Evolutionary conservation across 1,140 invertebrate species (phyloP), one percentile per base, ranked within the genome.

Genomic region (Cydia fagiglandana): DNA sequence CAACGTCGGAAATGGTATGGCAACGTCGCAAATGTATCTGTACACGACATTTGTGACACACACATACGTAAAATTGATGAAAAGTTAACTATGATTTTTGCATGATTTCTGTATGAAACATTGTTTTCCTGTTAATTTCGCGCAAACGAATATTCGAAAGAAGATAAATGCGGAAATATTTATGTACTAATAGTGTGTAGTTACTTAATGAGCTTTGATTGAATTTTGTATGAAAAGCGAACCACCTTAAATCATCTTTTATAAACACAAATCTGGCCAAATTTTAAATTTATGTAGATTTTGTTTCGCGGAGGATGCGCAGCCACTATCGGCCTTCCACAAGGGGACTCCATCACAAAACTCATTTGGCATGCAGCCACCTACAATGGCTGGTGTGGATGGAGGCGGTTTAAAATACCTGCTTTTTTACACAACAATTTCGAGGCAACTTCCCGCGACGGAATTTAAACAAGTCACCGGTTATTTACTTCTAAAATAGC

Each of bases 281-380:
- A 70, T 41, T n/a, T 70, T 12, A 70, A 70, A 70, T 70, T 20
- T 70, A 70, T 70, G 66, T 70, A 77, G 79, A 81, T 75, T 78
- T 83, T 79, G 76, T 83, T 81, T 82, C 75, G 81, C 74, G 78
- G 78, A 80, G 80, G 75, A 80, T 74, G 74, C 83, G 78, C 75
- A 76, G 83, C 76, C 80, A 85, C 86, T 87, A 87, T 86, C 86
- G 84, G 84, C 84, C 85, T 85, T 87, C 85, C 83, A 88, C 85
- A 84, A 84, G 83, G 81, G 83, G 83, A 86, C 87, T 89, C 86
- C 86, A 88, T 89, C 85, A 87, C 85, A 88, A 91, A 90, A 89
- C 87, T 92, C 90, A 92, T 92, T 92, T 92, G 90, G 90, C 90
- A 91, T 91, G 84, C 88, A 86, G 90, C 90, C 90, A 92, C 86